A percentile compares a stretch with the other conserved stretches of the same genome.
phyloP scores from a whole-genome alignment of 1,140 invertebrate genomes.

The Trialeurodes vaporariorum region DNA sequence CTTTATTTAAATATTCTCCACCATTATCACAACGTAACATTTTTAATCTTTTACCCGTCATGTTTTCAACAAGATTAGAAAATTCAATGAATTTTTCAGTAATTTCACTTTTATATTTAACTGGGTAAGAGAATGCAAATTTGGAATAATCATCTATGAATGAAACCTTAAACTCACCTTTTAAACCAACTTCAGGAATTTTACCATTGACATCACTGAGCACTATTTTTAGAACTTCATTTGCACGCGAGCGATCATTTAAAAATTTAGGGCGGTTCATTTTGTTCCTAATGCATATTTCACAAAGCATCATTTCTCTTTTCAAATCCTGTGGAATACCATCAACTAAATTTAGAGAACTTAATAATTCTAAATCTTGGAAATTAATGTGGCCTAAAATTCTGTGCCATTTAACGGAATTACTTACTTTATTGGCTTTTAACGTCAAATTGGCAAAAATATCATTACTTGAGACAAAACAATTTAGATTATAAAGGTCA shows the following conservation, averaged over 20 bases:
- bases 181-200: conserved; percentile 14
- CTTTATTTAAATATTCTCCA: too few species aligned
- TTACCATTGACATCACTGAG: conserved; percentile 24
- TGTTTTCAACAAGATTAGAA: conserved; percentile 6
- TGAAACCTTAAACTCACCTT: conserved; percentile 23
- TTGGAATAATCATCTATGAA: conserved; percentile 29
- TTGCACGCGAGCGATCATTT: conserved; percentile 11
- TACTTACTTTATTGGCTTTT: too few species aligned
- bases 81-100: conserved; percentile 21
- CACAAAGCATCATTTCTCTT: conserved; percentile 17
- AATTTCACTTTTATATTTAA: conserved; percentile 23
- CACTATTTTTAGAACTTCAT: conserved; percentile 22
- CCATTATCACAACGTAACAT: too few species aligned
- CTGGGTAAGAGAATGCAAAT: conserved; percentile 20
- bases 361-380: conserved; percentile 19
- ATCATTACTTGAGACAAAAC: not conserved
- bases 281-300: conserved; percentile 20
- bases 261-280: conserved; percentile 17
- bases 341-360: not conserved
- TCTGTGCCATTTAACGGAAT: conserved; percentile 8
- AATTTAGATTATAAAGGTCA: conserved; percentile 9
- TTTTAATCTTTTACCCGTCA: conserved; percentile 6
- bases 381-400: conserved; percentile 23
- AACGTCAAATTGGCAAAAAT: not conserved
- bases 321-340: not conserved